Base-by-base conservation (phyloP, 2,888 invertebrate species). In the Cynaeus angustus region DNA sequence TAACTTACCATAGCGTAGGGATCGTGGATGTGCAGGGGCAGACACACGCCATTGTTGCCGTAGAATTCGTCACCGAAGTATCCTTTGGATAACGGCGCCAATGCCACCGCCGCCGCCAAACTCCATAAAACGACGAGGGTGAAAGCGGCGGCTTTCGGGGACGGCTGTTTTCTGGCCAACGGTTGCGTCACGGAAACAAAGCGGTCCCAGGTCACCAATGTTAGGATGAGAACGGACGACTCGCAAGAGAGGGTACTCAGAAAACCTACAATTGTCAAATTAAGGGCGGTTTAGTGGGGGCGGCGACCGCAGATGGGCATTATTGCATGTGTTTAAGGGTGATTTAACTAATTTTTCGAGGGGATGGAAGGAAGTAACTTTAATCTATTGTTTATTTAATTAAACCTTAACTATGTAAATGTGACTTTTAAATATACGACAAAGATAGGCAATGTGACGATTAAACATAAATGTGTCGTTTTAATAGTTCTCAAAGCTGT, bases 141-240 rank as follows among this genome's bases (percentile, higher is more conserved):
- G 14, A 86, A 67, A n/a, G 83, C 80, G 12, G 89, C 89, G 3
- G 86, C 85, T 58, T 79, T 80, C n/a, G 79, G 78, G 0, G 84
- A 84, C 5, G 85, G 83, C 72, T 85, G 85, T 74, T 85, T 83
- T 56, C 86, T 78, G 1, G 84, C 86, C 55, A 90, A 82, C 0
- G 9, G 90, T 71, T 88, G 85, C n/a, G 88, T 87, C 21, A 91
- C 89, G 0, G 89, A 89, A 72, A 89, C 85, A 74, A 89, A 87
- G 9, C 90, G 86, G 79, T 91, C 90, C 84, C 89, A 86, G 0
- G 90, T 90, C 64, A 91, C 89, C 68, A 90, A 75, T 0, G 88
- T 86, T 9, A 91, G 83, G 52, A 89, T 86, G 69, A 90, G 79
- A 0, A 89, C 89, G 0, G 90, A 90, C 2, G 89, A 88, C 80